Evolutionary conservation across 2,797 vertebrate genomes (phyloP), one percentile per base, ranked within the genome.

Genomic region (Parauchenoglanis punctatus): DNA sequence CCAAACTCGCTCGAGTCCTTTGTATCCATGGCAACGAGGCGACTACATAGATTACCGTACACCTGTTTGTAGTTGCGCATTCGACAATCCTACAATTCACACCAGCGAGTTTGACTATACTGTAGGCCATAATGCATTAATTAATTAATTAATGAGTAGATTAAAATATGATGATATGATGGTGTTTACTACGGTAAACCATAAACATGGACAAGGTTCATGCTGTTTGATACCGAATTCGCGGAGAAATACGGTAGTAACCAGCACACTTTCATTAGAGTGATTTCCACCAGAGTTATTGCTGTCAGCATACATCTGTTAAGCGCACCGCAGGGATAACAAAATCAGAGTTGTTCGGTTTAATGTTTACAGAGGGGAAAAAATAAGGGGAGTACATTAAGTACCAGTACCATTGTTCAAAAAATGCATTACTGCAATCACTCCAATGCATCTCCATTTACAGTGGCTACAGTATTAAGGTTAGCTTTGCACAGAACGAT

Each of bases 1-100:
- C 76, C 76, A 78, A 78, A 78, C 76, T 35, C 76, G 28, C 25
- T 44, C 11, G 78, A 40, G 58, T 44, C 58, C 23, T 46, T n/a
- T 40, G 59, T 81, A 17, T 44, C 59, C 40, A 81, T 81, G 40
- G 80, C 13, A 3, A 81, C 80, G 25, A 17, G 46, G 40, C 76
- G 4, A 56, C 11, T 35, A 5, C 0, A 7, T 59, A 7, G 1
- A 3, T 44, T 61, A 81, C 58, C 56, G 78, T 81, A 81, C 8
- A 25, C 18, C 35, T 46, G 6, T 0, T n/a, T 63, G 40, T 63
- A 81, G 3, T 1, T 4, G 80, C 58, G 40, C 80, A 58, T 8
- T 1, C 0, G 7, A 35, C 6, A 58, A 56, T 1, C 2, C 15
- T 10, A 17, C n/a, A 54, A 7, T 6, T 46, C 73, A 0, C 7